Base-by-base conservation (phyloP, 2,797 vertebrate genomes). In the Gobionotothen gibberifrons region DNA sequence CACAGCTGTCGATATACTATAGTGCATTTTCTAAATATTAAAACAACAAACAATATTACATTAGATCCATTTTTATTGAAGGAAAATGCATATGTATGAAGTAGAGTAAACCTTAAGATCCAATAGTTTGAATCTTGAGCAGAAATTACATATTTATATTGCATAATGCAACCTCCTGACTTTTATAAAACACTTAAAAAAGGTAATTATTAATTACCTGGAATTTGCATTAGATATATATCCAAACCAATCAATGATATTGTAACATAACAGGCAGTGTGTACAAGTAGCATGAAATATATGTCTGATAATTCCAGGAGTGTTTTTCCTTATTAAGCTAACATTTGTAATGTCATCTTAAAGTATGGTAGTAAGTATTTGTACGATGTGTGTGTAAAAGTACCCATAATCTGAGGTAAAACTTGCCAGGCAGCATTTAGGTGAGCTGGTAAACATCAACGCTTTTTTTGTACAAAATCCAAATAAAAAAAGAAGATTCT, bases 301-400 rank as follows among this genome's bases (percentile, higher is more conserved):
- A 29, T 26, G 26, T 26, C 26, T 26, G 26, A 26, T 62, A 0
- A n/a, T 51, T 60, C 4, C 8, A 61, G 1, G 3, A 7, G 1
- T 13, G 26, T 17, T 55, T 42, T 3, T 22, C 1, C 8, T 3
- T 26, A 9, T 36, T 36, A 36, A 9, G 32, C 32, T 36, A 36
- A 36, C 1, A 36, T 36, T 2, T 9, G 8, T 9, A 36, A 3
- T 15, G 3, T 5, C 1, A 43, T 8, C 10, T 0, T 1, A 1
- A 13, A 3, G 1, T 17, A 2, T 22, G 74, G 62, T 60, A 73
- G n/a, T 46, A 3, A 7, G 14, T 26, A 58, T 0, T 8, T 42
- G 8, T 8, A 36, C 8, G 8, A 6, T 9, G 32, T 36, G 26
- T 26, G 5, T 26, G 6, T 7, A 32, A 7, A 36, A 62, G 22